These are phyloP conservation scores for Drosophila barbarae DNA, from an alignment of 2,888 invertebrate genomes.

Conservation along the genomic window DNA sequence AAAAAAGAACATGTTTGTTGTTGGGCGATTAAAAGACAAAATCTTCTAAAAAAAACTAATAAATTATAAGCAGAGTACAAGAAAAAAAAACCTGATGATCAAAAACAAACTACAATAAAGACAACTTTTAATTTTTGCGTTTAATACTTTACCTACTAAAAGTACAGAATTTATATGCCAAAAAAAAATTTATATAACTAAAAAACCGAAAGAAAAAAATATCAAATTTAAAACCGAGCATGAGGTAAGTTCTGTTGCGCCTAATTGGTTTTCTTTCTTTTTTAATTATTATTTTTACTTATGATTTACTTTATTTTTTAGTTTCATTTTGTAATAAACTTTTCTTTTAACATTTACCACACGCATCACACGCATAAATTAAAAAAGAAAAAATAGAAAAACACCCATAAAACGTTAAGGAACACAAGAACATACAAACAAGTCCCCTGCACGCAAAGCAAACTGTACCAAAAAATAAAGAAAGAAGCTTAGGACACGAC, in stretches of 20 bases:
- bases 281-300: constrained; percentile 39
- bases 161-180: constrained; percentile 54
- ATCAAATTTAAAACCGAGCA: constrained; percentile 66
- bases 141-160: constrained; percentile 56
- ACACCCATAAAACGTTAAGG: constrained; percentile 9
- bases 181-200: constrained; percentile 46
- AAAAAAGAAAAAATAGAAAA: background rate
- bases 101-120: constrained; percentile 47
- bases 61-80: constrained; percentile 25
- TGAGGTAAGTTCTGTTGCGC: constrained; percentile 78
- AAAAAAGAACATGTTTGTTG: constrained; percentile 38
- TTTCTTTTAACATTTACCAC: constrained; percentile 35
- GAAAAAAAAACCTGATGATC: constrained; percentile 35
- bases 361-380: constrained; percentile 14
- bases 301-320: constrained; percentile 38
- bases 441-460: constrained; percentile 37
- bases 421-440: constrained; percentile 18
- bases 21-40: constrained; percentile 27
- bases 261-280: constrained; percentile 70
- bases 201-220: constrained; percentile 49
- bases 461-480: constrained; percentile 25
- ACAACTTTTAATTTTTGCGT: constrained; percentile 67
- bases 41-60: constrained; percentile 10
- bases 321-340: constrained; percentile 45
- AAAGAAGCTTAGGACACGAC: constrained; percentile 24